Percentiles rank a stretch among this genome's conserved stretches.
phyloP scores from a whole-genome alignment of 2,113 vertebrate species.

The Sinocyclocheilus anshuiensis region DNA sequence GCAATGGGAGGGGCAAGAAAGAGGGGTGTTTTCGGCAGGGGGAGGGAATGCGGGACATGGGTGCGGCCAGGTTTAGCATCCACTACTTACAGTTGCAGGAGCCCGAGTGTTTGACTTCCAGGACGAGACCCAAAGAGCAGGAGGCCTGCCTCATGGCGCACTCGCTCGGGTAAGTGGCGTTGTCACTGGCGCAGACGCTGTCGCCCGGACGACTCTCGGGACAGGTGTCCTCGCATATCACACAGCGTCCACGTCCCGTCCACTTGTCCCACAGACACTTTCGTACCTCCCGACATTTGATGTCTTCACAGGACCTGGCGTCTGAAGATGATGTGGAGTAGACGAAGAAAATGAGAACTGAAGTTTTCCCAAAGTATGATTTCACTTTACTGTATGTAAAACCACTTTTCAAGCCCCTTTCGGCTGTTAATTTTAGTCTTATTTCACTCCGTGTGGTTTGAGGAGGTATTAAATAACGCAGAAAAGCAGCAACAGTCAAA shows the following conservation, averaged over 20 bases:
- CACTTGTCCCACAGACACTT: slow-evolving; percentile 87
- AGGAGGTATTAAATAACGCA: slow-evolving; percentile 33
- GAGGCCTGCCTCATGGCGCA: slow-evolving; percentile 87
- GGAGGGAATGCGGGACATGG: slow-evolving; percentile 60
- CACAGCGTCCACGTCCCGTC: slow-evolving; percentile 82
- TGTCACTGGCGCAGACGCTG: slow-evolving; percentile 87
- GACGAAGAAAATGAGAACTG: background rate
- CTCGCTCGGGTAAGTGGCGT: slow-evolving; percentile 85
- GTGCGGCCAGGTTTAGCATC: slow-evolving; percentile 41
- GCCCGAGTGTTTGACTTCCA: slow-evolving; percentile 88
- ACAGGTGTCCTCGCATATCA: slow-evolving; percentile 80
- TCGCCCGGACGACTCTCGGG: slow-evolving; percentile 83
- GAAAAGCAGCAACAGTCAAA: slow-evolving; percentile 25
- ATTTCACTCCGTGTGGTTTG: slow-evolving; percentile 23
- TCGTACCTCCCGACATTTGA: slow-evolving; percentile 83
- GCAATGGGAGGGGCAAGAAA: slow-evolving; percentile 9
- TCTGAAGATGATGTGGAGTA: slow-evolving; percentile 70
- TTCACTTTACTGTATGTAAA: background rate
- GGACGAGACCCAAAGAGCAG: slow-evolving; percentile 82
- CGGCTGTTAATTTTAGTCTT: background rate
- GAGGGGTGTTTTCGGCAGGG: background rate
- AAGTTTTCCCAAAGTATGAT: background rate
- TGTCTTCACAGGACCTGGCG: slow-evolving; percentile 88
- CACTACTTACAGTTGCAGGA: slow-evolving; percentile 91
- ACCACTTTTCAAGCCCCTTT: background rate